Base-by-base conservation (phyloP, 1,140 invertebrate genomes). In the Drosophila miranda region DNA sequence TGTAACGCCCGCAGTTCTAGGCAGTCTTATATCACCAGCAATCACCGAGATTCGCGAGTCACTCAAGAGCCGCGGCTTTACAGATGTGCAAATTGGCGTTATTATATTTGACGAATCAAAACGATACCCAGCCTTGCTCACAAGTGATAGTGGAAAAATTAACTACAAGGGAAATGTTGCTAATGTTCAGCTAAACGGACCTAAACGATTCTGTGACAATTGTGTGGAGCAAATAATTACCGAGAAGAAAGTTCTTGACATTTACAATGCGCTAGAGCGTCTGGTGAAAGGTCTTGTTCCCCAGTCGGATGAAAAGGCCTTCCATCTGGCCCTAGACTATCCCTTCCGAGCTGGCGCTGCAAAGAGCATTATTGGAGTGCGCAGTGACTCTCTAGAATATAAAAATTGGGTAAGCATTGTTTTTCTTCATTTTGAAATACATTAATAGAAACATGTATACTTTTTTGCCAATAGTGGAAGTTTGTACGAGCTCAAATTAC, bases 311-410 rank as follows among this genome's bases (percentile, higher is more conserved):
- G 89, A 92, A 38, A 90, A 90, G 19, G 93, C 94, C 19, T 94
- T 93, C 73, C 76, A 91, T 16, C 90, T 93, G 70, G 93, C 92
- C 3, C 78, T 93, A 3, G 72, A 91, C 7, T 95, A 94, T 91
- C 93, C 94, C 41, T 95, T 93, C 91, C 92, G 94, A 86, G 89
- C 92, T 4, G 92, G 92, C 6, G 93, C 94, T 3, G 91, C 92
- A 0, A 94, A 93, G 72, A 91, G 92, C 23, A 93, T 95, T 9
- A 80, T 95, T 67, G 92, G 91, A 2, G 89, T 94, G 26, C 74
- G 88, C n/a, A 78, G 78, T 8, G 62, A 86, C 56, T 53, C 77
- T 0, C 57, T 89, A 5, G 75, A 82, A 30, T 89, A 89, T 50
- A 74, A 68, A 6, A 91, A 90, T 67, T 82, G 87, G 76, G 88